Evolutionary conservation across 2,888 invertebrate genomes (phyloP).

Genomic region (Orgyia antiqua): DNA sequence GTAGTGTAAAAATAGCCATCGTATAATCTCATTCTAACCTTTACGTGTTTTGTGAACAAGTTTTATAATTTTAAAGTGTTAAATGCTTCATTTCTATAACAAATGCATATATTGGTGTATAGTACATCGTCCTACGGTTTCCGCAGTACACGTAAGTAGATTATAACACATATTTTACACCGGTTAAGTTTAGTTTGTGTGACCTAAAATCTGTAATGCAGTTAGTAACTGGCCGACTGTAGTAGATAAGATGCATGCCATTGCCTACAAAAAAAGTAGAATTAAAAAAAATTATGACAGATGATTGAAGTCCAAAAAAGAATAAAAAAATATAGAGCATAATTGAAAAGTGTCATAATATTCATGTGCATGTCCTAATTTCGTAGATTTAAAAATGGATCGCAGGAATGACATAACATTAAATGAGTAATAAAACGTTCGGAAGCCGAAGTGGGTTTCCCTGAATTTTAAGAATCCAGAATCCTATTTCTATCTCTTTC

Average conservation of each 20-base stretch:
- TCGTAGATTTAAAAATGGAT: conserved; percentile 21
- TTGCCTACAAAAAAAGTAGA: conserved; percentile 4
- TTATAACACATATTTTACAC: conserved; percentile 23
- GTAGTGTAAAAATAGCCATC: conserved; percentile 25
- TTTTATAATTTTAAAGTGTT: conserved; percentile 21
- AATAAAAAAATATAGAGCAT: too few species aligned
- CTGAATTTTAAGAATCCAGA: conserved; percentile 49
- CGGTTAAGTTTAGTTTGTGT: conserved; percentile 32
- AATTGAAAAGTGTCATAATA: too few species aligned
- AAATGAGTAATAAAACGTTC: conserved; percentile 24
- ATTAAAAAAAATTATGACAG: conserved; percentile 8
- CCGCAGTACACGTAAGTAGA: conserved; percentile 29
- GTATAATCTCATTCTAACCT: conserved; percentile 13
- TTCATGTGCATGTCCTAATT: conserved; percentile 3
- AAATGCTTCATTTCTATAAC: conserved; percentile 26
- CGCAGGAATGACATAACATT: conserved; percentile 37
- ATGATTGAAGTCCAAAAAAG: too few species aligned
- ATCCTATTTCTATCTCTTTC: conserved; percentile 34
- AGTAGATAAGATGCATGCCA: conserved; percentile 8
- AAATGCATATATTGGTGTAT: conserved; percentile 34
- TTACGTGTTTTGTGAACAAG: conserved; percentile 15
- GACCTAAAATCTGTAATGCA: conserved; percentile 66
- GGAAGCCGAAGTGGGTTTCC: conserved; percentile 39
- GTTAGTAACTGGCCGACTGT: conserved; percentile 37
- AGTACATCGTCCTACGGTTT: conserved; percentile 15